phyloP scores from a whole-genome alignment of 2,113 vertebrate genomes.

The Arenaria interpres region DNA sequence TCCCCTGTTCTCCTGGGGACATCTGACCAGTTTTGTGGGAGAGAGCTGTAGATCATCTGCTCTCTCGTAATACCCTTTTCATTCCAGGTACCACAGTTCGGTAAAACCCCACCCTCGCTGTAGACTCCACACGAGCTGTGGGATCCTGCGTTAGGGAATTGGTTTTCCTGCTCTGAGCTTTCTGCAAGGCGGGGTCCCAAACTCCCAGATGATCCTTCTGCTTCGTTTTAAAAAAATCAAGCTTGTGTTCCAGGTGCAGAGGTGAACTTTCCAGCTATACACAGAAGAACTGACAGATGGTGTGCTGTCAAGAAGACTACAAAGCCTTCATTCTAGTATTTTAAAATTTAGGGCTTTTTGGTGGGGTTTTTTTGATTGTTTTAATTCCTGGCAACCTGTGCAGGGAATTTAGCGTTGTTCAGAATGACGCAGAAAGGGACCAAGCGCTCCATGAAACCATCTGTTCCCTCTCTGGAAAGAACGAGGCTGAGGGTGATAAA shows the following conservation, averaged over 20 bases:
- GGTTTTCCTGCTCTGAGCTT: background rate
- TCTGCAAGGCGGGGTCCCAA: background rate
- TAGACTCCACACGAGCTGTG: fast-evolving
- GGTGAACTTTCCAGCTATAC: background rate
- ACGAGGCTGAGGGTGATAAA: background rate
- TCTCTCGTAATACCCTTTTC: background rate
- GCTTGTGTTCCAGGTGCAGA: background rate
- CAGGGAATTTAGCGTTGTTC: background rate
- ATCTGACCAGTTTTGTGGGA: background rate
- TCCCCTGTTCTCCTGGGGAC: background rate
- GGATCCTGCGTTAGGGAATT: fast-evolving
- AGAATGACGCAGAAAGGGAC: background rate
- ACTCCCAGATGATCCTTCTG: background rate
- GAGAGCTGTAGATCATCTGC: background rate
- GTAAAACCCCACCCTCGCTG: fast-evolving
- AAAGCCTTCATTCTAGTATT: background rate
- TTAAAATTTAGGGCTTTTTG: background rate
- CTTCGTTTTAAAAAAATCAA: background rate
- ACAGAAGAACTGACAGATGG: background rate
- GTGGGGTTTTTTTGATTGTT: background rate
- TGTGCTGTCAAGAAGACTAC: background rate
- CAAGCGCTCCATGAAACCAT: background rate
- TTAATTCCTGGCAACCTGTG: background rate
- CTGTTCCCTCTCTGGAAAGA: background rate
- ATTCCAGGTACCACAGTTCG: background rate